Evolutionary conservation across 23 tunicate species (phyloP), one percentile per base, ranked within the genome.

Genomic region (Halocynthia roretzi): DNA sequence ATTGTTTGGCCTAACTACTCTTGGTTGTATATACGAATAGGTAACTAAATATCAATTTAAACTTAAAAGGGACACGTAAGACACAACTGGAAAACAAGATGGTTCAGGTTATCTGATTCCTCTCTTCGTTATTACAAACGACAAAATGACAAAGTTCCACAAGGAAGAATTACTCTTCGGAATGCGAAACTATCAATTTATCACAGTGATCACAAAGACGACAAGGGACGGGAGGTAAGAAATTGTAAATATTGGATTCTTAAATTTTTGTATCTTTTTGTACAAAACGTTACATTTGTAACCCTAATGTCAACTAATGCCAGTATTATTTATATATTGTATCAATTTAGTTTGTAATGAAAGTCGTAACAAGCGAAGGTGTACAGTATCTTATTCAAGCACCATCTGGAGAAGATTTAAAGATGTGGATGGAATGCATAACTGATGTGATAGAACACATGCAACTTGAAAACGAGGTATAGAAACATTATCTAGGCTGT

Each of bases 81-180:
- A 21, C 84, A 88, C 70, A 88, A 88, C 67, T 88, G 95, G 95
- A 88, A 83, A 71, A 79, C 81, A 6, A 58, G 95, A 5, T 88
- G 95, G 95, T 88, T 88, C 81, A 83, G 80, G 64, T 53, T 88
- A 9, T 83, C 87, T 6, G 95, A 88, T 8, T 66, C 83, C 10
- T 88, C 95, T 6, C 60, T 88, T 81, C 68, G 95, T 10, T 88
- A 88, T 78, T 88, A 88, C 81, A 83, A 79, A 71, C 71, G 72
- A 44, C 76, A 88, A 51, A 75, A 83, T 60, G 80, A 79, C 71
- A 71, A 19, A 18, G 95, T 83, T 50, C 95, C 95, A 18, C 84
- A 74, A 21, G 95, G 95, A 67, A 78, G 95, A 19, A 83, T 88
- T 8, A 52, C 95, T 7, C 70, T 88, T 54, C 14, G 66, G 14